phyloP scores from a whole-genome alignment of 23 tunicate species.

The Halocynthia roretzi region DNA sequence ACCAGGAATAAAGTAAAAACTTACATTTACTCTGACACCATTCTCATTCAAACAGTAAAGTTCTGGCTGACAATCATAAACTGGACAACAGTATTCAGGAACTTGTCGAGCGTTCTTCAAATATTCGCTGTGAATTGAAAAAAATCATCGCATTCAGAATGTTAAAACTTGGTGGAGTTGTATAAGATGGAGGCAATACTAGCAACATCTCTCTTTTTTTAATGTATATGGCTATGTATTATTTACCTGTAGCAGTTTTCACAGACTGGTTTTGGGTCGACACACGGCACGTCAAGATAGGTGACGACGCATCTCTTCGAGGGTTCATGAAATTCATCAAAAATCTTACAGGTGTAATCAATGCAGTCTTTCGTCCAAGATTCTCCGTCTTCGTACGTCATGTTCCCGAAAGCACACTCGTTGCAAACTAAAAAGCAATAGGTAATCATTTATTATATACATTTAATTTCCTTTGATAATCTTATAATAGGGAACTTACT shows the following conservation, averaged over 20 bases:
- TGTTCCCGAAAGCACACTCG: constrained; percentile 24
- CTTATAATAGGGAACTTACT: constrained; percentile 2
- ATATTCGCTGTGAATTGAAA: not conserved
- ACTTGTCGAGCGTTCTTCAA: not conserved
- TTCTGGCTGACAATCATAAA: constrained; percentile 47
- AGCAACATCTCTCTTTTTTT: too few species aligned
- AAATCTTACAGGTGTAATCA: constrained; percentile 33
- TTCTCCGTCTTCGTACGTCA: constrained; percentile 26
- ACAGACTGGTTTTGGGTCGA: constrained; percentile 33
- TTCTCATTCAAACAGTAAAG: constrained; percentile 23
- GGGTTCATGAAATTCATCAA: constrained; percentile 20
- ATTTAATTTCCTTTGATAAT: too few species aligned
- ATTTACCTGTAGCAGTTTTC: constrained; percentile 35
- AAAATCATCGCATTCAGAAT: too few species aligned
- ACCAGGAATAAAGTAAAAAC: not conserved
- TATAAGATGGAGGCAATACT: too few species aligned
- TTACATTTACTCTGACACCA: constrained; percentile 27
- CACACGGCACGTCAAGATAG: constrained; percentile 24
- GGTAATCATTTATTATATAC: too few species aligned
- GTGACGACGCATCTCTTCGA: constrained; percentile 20
- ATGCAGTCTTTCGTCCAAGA: constrained; percentile 42
- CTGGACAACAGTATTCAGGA: constrained; percentile 35
- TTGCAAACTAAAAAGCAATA: constrained; percentile 24
- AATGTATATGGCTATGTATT: too few species aligned
- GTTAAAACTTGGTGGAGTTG: too few species aligned